These are phyloP conservation scores for Urocynchramus pylzowi DNA, from an alignment of 2,113 vertebrate genomes.

Conservation along the genomic window DNA sequence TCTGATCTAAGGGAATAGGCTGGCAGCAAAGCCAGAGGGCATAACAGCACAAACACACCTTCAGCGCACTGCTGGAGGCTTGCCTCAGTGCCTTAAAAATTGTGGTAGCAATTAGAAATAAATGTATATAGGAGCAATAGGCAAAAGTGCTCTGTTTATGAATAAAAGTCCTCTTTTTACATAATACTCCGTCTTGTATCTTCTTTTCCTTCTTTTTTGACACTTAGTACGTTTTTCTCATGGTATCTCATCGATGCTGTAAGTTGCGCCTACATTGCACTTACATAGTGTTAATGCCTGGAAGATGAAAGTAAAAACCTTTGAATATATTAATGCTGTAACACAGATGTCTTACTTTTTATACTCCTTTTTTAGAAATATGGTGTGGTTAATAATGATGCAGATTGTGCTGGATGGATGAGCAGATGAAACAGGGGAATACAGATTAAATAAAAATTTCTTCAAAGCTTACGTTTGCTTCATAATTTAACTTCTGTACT, in stretches of 20 bases:
- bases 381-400: slow-evolving; percentile 83
- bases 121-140: slow-evolving; percentile 68
- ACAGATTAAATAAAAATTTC: slow-evolving; percentile 83
- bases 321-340: slow-evolving; percentile 86
- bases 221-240: slow-evolving; percentile 41
- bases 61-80: slow-evolving; percentile 89
- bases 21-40: slow-evolving; percentile 99
- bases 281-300: slow-evolving; percentile 78
- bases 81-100: slow-evolving; percentile 85
- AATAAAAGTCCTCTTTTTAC: slow-evolving; percentile 69
- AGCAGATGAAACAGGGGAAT: slow-evolving; percentile 83
- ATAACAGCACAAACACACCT: slow-evolving; percentile 99
- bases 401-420: slow-evolving; percentile 82
- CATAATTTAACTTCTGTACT: slow-evolving; percentile 83
- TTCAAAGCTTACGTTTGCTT: slow-evolving; percentile 83
- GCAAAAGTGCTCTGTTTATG: slow-evolving; percentile 60
- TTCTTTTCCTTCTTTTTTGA: not conserved
- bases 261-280: slow-evolving; percentile 70
- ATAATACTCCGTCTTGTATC: slow-evolving; percentile 38
- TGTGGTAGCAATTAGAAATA: slow-evolving; percentile 85
- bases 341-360: slow-evolving; percentile 86
- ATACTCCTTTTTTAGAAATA: slow-evolving; percentile 73
- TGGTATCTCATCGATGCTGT: slow-evolving; percentile 59
- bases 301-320: slow-evolving; percentile 84
- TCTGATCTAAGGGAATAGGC: slow-evolving; percentile 99